Evolutionary conservation across 2,888 invertebrate species (phyloP).

Genomic region (Pollenia labialis): DNA sequence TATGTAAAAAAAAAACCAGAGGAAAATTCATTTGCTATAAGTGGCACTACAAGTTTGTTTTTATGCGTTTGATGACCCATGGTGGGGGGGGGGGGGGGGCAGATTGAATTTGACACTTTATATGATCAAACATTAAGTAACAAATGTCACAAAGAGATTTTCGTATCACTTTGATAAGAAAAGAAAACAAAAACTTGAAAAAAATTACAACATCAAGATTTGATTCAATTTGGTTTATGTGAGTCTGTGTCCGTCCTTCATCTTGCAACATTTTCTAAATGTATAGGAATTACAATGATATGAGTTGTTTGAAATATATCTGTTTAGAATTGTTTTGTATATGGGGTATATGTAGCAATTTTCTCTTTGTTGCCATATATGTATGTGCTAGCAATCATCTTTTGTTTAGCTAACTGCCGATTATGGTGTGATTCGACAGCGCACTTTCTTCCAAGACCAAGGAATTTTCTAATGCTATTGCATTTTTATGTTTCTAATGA

Average conservation of each 20-base stretch:
- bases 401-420: neutral
- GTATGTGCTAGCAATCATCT: neutral
- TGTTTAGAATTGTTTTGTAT: neutral
- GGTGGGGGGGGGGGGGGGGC: slow-evolving; percentile 9
- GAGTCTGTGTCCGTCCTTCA: neutral
- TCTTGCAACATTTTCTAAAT: neutral
- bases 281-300: slow-evolving; percentile 46
- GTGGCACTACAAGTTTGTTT: neutral
- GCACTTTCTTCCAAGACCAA: slow-evolving; percentile 2
- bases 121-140: slow-evolving; percentile 59
- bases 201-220: slow-evolving; percentile 37
- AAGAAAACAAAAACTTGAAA: neutral
- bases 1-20: neutral
- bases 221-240: slow-evolving; percentile 46
- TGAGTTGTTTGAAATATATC: slow-evolving; percentile 31
- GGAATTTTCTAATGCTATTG: neutral
- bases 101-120: slow-evolving; percentile 52
- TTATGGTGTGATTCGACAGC: neutral
- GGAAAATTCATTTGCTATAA: slow-evolving; percentile 37
- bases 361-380: neutral
- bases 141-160: slow-evolving; percentile 53
- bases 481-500: neutral
- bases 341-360: neutral
- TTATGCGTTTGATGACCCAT: neutral
- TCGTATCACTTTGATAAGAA: slow-evolving; percentile 25